Evolutionary conservation across 2,888 invertebrate genomes (phyloP).

Genomic region (Kryphioiulus occultus): DNA sequence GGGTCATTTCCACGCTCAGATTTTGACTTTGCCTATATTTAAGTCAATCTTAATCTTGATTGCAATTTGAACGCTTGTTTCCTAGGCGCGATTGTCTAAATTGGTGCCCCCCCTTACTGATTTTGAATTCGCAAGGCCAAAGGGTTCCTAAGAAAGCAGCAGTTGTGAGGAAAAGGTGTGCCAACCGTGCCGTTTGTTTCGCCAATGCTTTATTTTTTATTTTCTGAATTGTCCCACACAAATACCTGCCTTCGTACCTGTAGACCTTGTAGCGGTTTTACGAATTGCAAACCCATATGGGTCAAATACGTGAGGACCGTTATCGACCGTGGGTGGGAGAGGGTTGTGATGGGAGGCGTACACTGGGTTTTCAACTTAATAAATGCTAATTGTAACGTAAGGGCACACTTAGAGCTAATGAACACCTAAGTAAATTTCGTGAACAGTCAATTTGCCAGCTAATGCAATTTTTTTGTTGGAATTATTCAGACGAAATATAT

Average conservation of each 20-base stretch:
- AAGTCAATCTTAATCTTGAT: conserved; percentile 5
- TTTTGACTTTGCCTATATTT: background rate
- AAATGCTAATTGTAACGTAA: background rate
- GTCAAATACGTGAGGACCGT: background rate
- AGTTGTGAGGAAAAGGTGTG: background rate
- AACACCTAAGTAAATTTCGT: background rate
- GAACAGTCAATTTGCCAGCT: too few species aligned
- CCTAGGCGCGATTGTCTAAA: background rate
- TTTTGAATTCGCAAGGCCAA: background rate
- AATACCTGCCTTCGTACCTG: background rate
- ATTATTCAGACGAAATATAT: too few species aligned
- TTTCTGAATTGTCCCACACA: background rate
- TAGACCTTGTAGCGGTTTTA: background rate
- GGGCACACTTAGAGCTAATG: background rate
- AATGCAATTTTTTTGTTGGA: too few species aligned
- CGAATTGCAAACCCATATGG: background rate
- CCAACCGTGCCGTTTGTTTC: background rate
- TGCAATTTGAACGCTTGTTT: background rate
- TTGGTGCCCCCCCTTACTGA: background rate
- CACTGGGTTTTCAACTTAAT: background rate
- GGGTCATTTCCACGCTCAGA: background rate
- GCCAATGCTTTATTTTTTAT: background rate
- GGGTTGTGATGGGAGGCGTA: background rate
- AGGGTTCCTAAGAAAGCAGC: background rate
- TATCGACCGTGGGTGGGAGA: background rate